Evolutionary conservation across 37 sponge, comb jelly and placozoan species (phyloP), one percentile per base, ranked within the genome.

Genomic region (Aphrocallistes beatrix): DNA sequence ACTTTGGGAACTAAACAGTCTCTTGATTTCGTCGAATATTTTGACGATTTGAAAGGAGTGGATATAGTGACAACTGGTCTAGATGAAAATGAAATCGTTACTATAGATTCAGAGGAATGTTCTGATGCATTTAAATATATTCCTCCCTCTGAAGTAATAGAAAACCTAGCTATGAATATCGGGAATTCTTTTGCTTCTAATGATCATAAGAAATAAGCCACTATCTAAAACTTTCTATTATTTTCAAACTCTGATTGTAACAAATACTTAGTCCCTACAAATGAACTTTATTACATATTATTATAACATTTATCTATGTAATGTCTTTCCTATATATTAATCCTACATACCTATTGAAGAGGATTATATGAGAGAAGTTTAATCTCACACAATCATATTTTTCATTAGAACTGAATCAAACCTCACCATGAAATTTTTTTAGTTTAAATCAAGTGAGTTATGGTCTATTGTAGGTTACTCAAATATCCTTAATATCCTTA

Each of bases 31-130:
- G n/a, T 60, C 3, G 75, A 60, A 19, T 28, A 60, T 60, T 60
- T 60, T 30, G n/a, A 60, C n/a, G 75, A 60, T 60, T 60, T 60
- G 34, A 60, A 60, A 60, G 75, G 75, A 25, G 75, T 60, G 28
- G n/a, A 60, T 30, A 60, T 60, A 60, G 75, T 60, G 3, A 60
- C 75, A 8, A 60, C 75, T 25, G 75, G 28, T 3, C 75, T 60
- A 19, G 75, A 60, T 28, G 21, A 13, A 30, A 60, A 60, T 60
- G 75, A 60, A 30, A 60, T 60, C 75, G 75, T 60, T 32, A 60
- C 75, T 30, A 19, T 60, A 30, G 75, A 60, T 25, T 25, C 75
- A 1, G 3, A 60, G 75, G 75, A 60, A 60, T 60, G 75, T 60
- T 3, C 10, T 30, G 21, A 60, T 19, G 28, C 75, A 19, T 6